phyloP scores from a whole-genome alignment of 2,113 vertebrate genomes.

The Urocitellus parryii region DNA sequence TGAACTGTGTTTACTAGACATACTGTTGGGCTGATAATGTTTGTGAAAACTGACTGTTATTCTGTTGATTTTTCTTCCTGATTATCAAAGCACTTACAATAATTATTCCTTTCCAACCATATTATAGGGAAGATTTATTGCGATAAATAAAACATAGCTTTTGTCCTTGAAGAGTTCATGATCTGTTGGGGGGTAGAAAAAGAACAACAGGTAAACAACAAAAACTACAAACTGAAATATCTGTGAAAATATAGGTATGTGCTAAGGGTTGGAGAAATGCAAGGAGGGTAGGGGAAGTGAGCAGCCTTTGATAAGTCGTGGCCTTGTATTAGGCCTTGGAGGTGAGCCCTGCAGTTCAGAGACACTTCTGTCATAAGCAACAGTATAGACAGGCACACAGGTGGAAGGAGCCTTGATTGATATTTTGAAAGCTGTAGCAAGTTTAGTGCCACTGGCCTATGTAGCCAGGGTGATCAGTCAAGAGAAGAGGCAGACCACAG shows the following conservation, averaged over 20 bases:
- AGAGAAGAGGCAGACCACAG: neutral
- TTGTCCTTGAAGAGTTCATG: neutral
- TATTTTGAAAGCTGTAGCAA: neutral
- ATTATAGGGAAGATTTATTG: neutral
- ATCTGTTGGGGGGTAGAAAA: neutral
- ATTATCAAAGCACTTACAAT: neutral
- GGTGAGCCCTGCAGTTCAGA: neutral
- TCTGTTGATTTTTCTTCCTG: neutral
- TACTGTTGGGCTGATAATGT: neutral
- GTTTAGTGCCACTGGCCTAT: neutral
- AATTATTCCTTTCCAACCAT: neutral
- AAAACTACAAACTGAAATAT: neutral
- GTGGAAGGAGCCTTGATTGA: neutral
- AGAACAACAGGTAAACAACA: neutral
- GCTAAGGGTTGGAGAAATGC: neutral
- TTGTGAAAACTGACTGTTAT: neutral
- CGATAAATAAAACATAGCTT: neutral
- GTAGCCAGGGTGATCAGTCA: neutral
- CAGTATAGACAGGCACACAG: neutral
- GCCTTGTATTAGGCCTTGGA: neutral
- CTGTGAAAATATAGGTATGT: neutral
- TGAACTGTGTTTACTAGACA: neutral
- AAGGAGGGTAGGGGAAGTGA: neutral
- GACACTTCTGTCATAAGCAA: neutral
- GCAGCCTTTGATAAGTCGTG: accelerated